Base-by-base conservation (phyloP, 2,113 vertebrate genomes). In the Jaculus jaculus region DNA sequence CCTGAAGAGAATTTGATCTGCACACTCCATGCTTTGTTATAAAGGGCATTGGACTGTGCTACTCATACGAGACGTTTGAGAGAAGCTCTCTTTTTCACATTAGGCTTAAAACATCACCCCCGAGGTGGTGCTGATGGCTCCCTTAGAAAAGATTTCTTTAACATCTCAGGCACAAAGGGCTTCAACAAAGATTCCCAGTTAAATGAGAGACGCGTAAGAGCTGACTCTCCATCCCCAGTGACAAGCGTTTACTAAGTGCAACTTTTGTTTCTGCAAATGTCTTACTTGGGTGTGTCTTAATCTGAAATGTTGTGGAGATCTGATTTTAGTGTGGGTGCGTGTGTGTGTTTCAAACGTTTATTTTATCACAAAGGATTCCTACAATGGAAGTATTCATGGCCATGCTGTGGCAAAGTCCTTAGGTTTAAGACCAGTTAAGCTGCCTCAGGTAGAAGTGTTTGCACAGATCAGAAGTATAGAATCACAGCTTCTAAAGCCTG, bases 251-350 rank as follows among this genome's bases (percentile, higher is more conserved):
- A 94, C 89, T 74, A 93, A 96, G 96, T 75, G 90, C 85, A 94
- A 96, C 93, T 95, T 96, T 95, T 95, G 94, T 96, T 96, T 87
- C 94, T 73, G 51, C 90, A 71, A 95, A 95, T 95, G 95, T 96
- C 96, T 96, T 87, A 82, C 92, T 95, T 93, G 95, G 97, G 96
- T 95, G 94, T 96, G 95, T 96, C 95, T 96, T 96, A 96, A 97
- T 96, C 93, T 91, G 37, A 20, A 89, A 77, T 92, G 84, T 87
- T 84, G 89, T 72, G 81, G 77, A 92, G 87, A 78, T 95, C 93
- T 97, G 90, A 91, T 92, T 96, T 96, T 93, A 95, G 17, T 86
- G 72, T 87, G 72, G 2, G 3, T 93, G 86, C 91, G n/a, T 63
- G n/a, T 63, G 21, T 86, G 65, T 84, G 58, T 47, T 89, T 91